Evolutionary conservation across 2,113 vertebrate species (phyloP), one percentile per base, ranked within the genome.

Genomic region (Solenodon paradoxus): DNA sequence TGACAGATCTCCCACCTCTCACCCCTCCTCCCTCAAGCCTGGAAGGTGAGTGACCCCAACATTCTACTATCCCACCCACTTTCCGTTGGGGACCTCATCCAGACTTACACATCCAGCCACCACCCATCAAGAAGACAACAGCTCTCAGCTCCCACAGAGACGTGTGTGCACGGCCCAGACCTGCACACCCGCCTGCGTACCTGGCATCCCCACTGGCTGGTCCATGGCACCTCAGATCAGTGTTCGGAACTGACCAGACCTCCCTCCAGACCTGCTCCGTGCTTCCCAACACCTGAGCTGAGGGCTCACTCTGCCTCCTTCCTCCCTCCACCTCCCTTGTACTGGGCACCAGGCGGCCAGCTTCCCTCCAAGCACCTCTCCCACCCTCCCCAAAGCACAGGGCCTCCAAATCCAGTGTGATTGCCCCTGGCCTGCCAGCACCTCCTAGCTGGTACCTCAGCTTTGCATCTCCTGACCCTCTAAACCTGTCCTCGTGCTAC

Each of bases 91-190:
- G 69, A 17, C 28, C 53, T 38, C 47, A 42, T 35, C 28, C 42
- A 77, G 92, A 80, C 8, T 64, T 91, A 55, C 11, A n/a, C 20
- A 38, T 82, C 92, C 12, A 7, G 9, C 59, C 22, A 15, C 69
- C 77, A 26, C 95, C 77, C 90, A 72, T 81, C 55, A 61, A 53
- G 63, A 66, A 49, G 66, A 77, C n/a, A 28, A 3, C 49, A 26
- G 17, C n/a, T 61, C 78, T 88, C 71, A 13, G 64, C 30, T 88
- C 63, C 57, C 49, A 80, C 69, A 57, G 22, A 55, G 85, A 17
- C 80, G 63, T 47, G 90, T 77, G 42, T 66, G 40, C 24, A 19
- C 24, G 81, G 85, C 9, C n/a, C 68, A n/a, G 74, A 49, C 32
- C 8, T 24, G 86, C 35, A 15, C 9, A 45, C 53, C 78, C 45